phyloP scores from a whole-genome alignment of 2,797 vertebrate species.

The Aeoliscus strigatus region DNA sequence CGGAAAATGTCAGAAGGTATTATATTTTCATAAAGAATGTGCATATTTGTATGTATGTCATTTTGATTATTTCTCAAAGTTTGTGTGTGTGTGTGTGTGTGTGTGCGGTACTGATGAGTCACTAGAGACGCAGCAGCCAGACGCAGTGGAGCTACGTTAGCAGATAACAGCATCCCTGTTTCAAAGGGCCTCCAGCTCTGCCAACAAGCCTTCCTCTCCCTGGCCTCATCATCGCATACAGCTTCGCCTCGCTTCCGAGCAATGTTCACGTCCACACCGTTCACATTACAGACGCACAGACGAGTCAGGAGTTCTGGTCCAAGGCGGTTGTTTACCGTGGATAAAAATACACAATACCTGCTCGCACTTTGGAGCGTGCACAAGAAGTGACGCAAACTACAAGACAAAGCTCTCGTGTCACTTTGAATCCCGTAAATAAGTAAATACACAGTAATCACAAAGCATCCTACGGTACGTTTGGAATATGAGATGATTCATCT shows the following conservation, averaged over 20 bases:
- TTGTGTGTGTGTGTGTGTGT: conserved; percentile 3
- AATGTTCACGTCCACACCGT: conserved; percentile 13
- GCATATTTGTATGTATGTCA: conserved; percentile 11
- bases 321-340: background rate
- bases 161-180: conserved; percentile 54
- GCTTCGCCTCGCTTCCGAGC: conserved; percentile 14
- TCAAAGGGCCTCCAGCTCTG: conserved; percentile 47
- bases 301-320: background rate
- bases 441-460: too few species aligned
- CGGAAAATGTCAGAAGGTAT: conserved; percentile 11
- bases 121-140: conserved; percentile 52
- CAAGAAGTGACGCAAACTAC: background rate
- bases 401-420: background rate
- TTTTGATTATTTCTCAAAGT: conserved; percentile 24
- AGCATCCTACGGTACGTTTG: too few species aligned
- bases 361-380: background rate
- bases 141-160: conserved; percentile 45
- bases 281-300: background rate
- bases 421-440: background rate
- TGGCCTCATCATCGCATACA: conserved; percentile 28
- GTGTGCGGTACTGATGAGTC: conserved; percentile 55
- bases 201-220: conserved; percentile 44
- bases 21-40: conserved; percentile 7
- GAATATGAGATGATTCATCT: too few species aligned
- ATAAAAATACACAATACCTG: background rate